These are phyloP conservation scores for Xiphophorus birchmanni DNA, from an alignment of 2,797 vertebrate genomes.

Conservation along the genomic window DNA sequence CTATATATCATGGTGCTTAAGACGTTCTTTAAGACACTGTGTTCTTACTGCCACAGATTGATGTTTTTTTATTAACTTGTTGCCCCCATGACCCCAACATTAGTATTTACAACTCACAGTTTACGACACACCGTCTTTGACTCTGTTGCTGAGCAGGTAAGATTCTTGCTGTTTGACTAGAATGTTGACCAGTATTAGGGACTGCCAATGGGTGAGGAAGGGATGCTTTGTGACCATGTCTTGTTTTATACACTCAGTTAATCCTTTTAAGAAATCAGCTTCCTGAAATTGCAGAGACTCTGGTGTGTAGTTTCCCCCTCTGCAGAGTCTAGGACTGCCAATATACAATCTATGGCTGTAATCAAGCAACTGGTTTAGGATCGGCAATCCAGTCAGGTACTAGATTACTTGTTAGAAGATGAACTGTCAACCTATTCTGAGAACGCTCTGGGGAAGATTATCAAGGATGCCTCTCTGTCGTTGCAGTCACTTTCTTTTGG, in stretches of 20 bases:
- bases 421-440: background rate
- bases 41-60: background rate
- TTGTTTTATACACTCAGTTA: background rate
- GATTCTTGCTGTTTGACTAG: background rate
- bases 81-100: background rate
- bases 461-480: background rate
- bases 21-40: background rate
- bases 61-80: background rate
- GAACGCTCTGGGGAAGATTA: background rate
- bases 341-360: background rate
- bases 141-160: background rate
- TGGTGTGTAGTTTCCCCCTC: background rate
- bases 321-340: background rate
- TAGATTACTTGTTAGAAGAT: background rate
- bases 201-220: background rate
- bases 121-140: background rate
- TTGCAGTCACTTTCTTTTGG: background rate
- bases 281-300: background rate
- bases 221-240: background rate
- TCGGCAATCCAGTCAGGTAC: background rate
- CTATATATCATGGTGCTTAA: background rate
- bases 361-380: background rate
- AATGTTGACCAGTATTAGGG: background rate
- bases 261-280: background rate
- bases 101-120: slow-evolving; percentile 1